Percentiles rank a stretch among this genome's conserved stretches.
phyloP scores from a whole-genome alignment of 2,888 invertebrate genomes.

The Spilosoma lubricipeda region DNA sequence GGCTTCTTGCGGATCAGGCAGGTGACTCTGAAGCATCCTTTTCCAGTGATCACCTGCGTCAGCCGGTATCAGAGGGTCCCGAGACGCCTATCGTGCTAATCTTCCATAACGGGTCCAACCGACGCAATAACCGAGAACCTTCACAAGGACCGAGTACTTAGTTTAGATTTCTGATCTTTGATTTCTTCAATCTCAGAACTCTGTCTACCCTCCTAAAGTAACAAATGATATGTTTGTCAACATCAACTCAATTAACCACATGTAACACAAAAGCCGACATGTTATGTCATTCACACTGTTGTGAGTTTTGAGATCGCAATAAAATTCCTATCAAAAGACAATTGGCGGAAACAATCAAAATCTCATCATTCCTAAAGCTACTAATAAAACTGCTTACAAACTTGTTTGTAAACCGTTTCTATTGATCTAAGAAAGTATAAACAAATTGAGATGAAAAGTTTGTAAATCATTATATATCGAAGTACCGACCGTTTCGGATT shows the following conservation, averaged over 20 bases:
- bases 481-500: neutral
- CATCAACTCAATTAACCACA: neutral
- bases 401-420: slow-evolving; percentile 17
- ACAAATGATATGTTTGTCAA: slow-evolving; percentile 6
- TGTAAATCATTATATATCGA: neutral
- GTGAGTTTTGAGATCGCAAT: slow-evolving; percentile 15
- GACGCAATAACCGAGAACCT: no score
- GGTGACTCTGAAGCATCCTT: no score
- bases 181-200: neutral
- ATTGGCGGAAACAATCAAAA: slow-evolving; percentile 41
- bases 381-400: slow-evolving; percentile 43
- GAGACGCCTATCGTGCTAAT: no score
- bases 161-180: no score
- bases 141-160: no score
- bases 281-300: slow-evolving; percentile 21
- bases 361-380: slow-evolving; percentile 46
- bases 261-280: slow-evolving; percentile 2
- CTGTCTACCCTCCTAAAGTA: neutral
- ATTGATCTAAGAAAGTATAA: slow-evolving; percentile 8
- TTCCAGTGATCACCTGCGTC: no score
- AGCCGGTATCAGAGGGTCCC: no score
- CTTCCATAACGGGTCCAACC: no score
- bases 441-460: neutral
- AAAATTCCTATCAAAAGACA: slow-evolving; percentile 33
- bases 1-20: no score